A percentile compares a stretch with the other conserved stretches of the same genome.
phyloP scores from a whole-genome alignment of 53 echinoderm and acorn worm genomes.

The Antedon mediterranea region DNA sequence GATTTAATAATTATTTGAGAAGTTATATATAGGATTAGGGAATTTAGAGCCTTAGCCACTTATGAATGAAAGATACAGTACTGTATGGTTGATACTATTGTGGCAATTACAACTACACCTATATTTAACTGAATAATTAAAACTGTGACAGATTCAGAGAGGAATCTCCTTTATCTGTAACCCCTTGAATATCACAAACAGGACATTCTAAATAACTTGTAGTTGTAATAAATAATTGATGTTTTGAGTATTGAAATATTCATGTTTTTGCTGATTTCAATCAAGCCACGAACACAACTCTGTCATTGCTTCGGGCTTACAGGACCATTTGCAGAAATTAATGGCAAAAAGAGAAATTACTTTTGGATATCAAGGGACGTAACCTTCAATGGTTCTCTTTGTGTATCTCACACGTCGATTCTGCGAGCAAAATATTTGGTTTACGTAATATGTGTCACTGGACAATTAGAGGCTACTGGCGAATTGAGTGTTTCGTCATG shows the following conservation, averaged over 20 bases:
- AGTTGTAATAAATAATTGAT: background rate
- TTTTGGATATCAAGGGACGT: background rate
- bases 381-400: background rate
- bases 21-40: too few relatives aligned
- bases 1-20: too few relatives aligned
- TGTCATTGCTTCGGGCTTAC: background rate
- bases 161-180: background rate
- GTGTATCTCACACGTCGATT: background rate
- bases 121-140: too few relatives aligned
- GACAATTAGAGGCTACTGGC: constrained; percentile 1
- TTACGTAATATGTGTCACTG: background rate
- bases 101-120: too few relatives aligned
- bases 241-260: background rate
- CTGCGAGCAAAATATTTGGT: background rate
- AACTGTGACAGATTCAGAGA: too few relatives aligned
- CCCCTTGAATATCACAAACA: background rate
- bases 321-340: constrained; percentile 1
- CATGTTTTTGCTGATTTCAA: background rate
- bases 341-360: constrained; percentile 1
- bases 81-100: too few relatives aligned
- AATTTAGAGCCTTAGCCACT: too few relatives aligned
- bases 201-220: background rate
- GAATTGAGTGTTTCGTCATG: background rate
- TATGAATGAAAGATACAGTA: too few relatives aligned
- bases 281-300: background rate